Percentiles rank a stretch among this genome's conserved stretches.
Evolutionary conservation across 2,797 vertebrate species (phyloP).

Genomic region (Rhinogobio ventralis): DNA sequence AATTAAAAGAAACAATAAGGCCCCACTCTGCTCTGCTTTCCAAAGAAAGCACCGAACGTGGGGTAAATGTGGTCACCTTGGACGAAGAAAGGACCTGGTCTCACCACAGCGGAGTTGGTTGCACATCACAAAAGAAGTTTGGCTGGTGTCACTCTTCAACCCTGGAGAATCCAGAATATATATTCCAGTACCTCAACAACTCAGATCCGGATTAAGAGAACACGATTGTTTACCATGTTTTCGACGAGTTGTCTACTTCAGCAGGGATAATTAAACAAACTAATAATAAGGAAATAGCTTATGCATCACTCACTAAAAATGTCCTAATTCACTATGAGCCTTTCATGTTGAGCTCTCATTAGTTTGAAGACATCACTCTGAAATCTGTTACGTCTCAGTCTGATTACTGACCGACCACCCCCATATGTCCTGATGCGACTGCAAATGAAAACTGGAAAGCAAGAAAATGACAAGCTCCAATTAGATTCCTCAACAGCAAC

Average conservation of each 20-base stretch:
- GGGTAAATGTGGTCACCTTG: neutral
- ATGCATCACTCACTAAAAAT: slow-evolving; percentile 1
- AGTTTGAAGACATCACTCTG: slow-evolving; percentile 5
- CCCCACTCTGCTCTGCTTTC: slow-evolving; percentile 17
- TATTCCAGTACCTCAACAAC: slow-evolving; percentile 8
- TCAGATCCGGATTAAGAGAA: neutral
- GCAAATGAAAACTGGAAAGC: neutral
- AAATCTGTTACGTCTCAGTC: neutral
- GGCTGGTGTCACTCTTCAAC: slow-evolving; percentile 4
- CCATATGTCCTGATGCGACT: neutral
- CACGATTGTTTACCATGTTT: slow-evolving; percentile 1
- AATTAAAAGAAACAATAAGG: slow-evolving; percentile 48
- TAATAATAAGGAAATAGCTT: slow-evolving; percentile 1
- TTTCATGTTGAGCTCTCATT: slow-evolving; percentile 25
- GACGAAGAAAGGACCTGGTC: neutral
- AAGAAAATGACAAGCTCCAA: neutral
- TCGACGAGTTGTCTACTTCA: neutral
- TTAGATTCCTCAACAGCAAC: slow-evolving; percentile 17
- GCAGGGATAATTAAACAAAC: slow-evolving; percentile 8
- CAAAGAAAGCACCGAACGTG: slow-evolving; percentile 31
- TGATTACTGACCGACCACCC: neutral
- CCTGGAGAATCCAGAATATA: slow-evolving; percentile 19
- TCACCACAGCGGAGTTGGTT: neutral
- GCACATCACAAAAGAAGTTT: slow-evolving; percentile 20
- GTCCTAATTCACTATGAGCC: neutral